phyloP scores from a whole-genome alignment of 2,888 invertebrate genomes.

The Cephus pygmeus region DNA sequence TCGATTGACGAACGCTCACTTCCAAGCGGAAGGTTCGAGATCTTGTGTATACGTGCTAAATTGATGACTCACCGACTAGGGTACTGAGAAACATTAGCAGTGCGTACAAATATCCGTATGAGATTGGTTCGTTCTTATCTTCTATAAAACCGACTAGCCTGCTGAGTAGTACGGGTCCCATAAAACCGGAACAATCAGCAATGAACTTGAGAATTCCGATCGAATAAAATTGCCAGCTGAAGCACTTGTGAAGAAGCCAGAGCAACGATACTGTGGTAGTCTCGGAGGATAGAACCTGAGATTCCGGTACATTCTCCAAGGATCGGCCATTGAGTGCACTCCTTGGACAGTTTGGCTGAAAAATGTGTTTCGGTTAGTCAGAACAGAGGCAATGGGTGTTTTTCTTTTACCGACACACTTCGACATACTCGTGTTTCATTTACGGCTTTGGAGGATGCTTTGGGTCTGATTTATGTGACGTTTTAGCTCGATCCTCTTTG shows the following conservation, averaged over 20 bases:
- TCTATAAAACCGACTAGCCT: conserved; percentile 84
- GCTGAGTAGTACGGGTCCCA: conserved; percentile 89
- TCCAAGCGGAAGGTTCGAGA: no score
- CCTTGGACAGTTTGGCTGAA: not conserved
- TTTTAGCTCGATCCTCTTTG: no score
- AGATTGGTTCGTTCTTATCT: conserved; percentile 74
- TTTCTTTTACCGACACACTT: no score
- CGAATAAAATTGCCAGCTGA: conserved; percentile 85
- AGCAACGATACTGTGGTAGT: conserved; percentile 70
- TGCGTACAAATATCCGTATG: conserved; percentile 76
- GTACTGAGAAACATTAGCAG: conserved; percentile 74
- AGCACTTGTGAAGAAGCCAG: conserved; percentile 78
- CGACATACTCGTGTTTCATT: no score
- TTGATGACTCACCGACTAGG: conserved; percentile 72
- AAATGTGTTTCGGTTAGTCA: not conserved
- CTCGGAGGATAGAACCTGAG: conserved; percentile 32
- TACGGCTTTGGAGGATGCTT: no score
- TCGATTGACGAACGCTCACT: not conserved
- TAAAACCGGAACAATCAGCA: conserved; percentile 87
- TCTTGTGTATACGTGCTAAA: not conserved
- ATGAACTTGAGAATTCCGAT: conserved; percentile 86
- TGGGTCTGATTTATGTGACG: no score
- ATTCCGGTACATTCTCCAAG: conserved; percentile 9
- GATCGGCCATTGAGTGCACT: no score
- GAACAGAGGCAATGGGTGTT: no score